Evolutionary conservation across 1,140 invertebrate genomes (phyloP).

Genomic region (Lepeophtheirus salmonis): DNA sequence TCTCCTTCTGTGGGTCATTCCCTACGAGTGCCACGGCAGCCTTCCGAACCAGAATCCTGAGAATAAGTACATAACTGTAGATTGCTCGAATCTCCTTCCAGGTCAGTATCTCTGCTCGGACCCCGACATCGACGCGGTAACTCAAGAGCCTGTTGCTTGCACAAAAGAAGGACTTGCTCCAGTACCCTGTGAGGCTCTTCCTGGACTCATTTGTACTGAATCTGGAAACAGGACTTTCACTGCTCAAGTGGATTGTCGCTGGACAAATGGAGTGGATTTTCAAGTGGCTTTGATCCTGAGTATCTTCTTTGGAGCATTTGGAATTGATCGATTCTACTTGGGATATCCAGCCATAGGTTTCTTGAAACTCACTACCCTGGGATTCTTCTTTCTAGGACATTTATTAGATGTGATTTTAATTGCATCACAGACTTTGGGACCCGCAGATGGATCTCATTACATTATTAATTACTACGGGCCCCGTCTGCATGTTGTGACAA

Average conservation of each 20-base stretch:
- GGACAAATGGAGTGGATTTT: slow-evolving; percentile 76
- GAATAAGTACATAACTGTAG: too few relatives aligned
- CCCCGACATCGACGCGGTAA: slow-evolving; percentile 68
- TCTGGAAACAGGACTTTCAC: slow-evolving; percentile 7
- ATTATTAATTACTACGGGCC: slow-evolving; percentile 84
- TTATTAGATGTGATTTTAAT: slow-evolving; percentile 86
- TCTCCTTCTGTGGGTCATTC: too few relatives aligned
- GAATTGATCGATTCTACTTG: slow-evolving; percentile 87
- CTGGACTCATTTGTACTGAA: slow-evolving; percentile 8
- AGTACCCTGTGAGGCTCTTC: slow-evolving; percentile 1
- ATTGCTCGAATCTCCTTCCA: slow-evolving; percentile 45
- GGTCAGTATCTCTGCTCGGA: slow-evolving; percentile 71
- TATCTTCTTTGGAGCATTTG: slow-evolving; percentile 76
- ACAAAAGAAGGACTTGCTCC: slow-evolving; percentile 38
- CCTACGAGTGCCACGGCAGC: too few relatives aligned
- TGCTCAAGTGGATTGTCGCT: slow-evolving; percentile 25
- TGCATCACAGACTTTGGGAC: slow-evolving; percentile 72
- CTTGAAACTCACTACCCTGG: slow-evolving; percentile 81
- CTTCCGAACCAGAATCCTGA: too few relatives aligned
- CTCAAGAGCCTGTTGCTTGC: slow-evolving; percentile 68
- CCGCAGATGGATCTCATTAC: slow-evolving; percentile 89
- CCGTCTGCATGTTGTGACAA: slow-evolving; percentile 52
- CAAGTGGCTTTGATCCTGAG: slow-evolving; percentile 78
- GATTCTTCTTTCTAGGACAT: slow-evolving; percentile 90
- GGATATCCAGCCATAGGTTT: slow-evolving; percentile 87